Evolutionary conservation across 2,888 invertebrate genomes (phyloP), one percentile per base, ranked within the genome.

Genomic region (Melipona beecheii): DNA sequence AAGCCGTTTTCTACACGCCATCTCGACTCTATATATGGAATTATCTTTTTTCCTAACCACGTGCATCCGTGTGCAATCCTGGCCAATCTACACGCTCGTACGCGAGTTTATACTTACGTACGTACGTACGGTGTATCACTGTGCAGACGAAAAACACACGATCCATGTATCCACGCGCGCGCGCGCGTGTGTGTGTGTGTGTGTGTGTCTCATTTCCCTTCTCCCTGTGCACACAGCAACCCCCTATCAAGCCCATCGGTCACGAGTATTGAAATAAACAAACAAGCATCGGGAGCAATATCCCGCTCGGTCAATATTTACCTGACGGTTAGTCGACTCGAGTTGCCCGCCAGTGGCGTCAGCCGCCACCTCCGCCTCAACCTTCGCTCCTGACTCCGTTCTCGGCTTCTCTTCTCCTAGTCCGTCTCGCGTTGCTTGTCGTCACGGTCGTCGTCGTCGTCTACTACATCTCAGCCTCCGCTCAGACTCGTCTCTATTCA

Each of bases 281-380:
- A 93, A 94, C 93, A 94, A 91, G 93, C 93, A 94, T 93, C 91
- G 93, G 93, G 93, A 94, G 94, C 94, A 94, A 94, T 94, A 94
- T 94, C 94, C 93, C 91, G 91, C 93, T 94, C 91, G 92, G 94
- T 94, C 93, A 94, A 94, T 94, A 94, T 94, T 94, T 94, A 92
- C 91, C 89, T 90, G 93, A 93, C 92, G 93, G 94, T 94, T 94
- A 94, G 94, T 92, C 93, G 93, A 93, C 91, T 92, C 91, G 90
- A 90, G 91, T 90, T 86, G 83, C 77, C 77, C 85, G 80, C 69
- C 77, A 58, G 54, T 52, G 78, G 73, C 86, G 80, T 86, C 66
- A 62, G 70, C 78, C 85, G 73, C 81, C 87, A 77, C 78, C 90
- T 83, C 83, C 70, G 58, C 65, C 74, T 66, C 74, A 52, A 70